Evolutionary conservation across 2,888 invertebrate genomes (phyloP).

Genomic region (Trimorus sp.): DNA sequence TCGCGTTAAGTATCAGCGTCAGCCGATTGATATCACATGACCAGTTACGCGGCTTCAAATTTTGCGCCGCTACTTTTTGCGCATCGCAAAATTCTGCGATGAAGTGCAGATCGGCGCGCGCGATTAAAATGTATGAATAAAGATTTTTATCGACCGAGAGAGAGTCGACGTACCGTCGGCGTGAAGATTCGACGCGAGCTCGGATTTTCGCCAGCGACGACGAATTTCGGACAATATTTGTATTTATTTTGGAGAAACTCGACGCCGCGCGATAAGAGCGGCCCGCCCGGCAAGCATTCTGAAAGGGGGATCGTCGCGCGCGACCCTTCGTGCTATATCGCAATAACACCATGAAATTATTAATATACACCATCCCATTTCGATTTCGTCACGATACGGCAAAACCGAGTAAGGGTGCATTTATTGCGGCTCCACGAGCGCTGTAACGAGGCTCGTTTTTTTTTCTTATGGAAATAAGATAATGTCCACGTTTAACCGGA

Average conservation of each 20-base stretch:
- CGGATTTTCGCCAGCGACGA: background rate
- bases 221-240: conserved; percentile 34
- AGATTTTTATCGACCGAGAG: no score
- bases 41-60: conserved; percentile 33
- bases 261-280: conserved; percentile 41
- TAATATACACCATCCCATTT: conserved; percentile 65
- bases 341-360: conserved; percentile 68
- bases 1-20: conserved; percentile 50
- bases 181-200: background rate
- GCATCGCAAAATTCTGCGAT: background rate
- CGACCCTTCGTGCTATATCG: conserved; percentile 66
- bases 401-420: conserved; percentile 53
- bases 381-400: conserved; percentile 62
- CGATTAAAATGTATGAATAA: no score
- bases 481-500: conserved; percentile 48
- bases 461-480: conserved; percentile 58
- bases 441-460: conserved; percentile 61
- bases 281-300: conserved; percentile 47
- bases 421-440: conserved; percentile 58
- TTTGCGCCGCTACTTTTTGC: conserved; percentile 4
- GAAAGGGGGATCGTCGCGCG: conserved; percentile 52
- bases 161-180: no score
- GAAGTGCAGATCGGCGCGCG: no score
- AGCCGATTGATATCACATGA: conserved; percentile 42
- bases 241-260: conserved; percentile 51